Conservation (phyloP, 2,113 vertebrate genomes). For the Myanophis thanlyinensis region DNA sequence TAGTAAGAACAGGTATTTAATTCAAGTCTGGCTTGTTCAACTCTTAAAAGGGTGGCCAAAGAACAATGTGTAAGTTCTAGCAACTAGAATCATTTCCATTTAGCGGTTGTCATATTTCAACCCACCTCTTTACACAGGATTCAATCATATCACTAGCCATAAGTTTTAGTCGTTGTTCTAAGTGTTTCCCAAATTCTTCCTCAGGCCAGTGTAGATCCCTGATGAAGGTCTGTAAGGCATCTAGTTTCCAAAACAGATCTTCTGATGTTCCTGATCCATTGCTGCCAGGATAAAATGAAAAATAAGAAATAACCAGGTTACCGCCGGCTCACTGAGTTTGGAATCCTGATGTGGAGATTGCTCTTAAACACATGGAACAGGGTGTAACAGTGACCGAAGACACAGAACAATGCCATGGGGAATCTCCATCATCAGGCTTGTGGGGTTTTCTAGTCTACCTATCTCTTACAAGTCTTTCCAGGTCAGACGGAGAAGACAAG, state of each 20-base stretch:
- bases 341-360: conserved; percentile 70
- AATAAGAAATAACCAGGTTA: conserved; percentile 52
- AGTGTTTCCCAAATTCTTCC: conserved; percentile 97
- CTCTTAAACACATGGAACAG: conserved; percentile 63
- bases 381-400: conserved; percentile 71
- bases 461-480: conserved; percentile 69
- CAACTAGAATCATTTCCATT: fast-evolving
- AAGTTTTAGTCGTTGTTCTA: conserved; percentile 94
- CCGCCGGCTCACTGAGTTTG: conserved; percentile 15
- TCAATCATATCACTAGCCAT: conserved; percentile 99
- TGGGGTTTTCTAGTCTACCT: conserved; percentile 73
- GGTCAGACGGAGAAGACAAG: conserved; percentile 70
- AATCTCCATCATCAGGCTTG: conserved; percentile 76
- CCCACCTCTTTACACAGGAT: conserved; percentile 93
- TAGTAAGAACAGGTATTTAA: not conserved
- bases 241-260: conserved; percentile 99
- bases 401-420: conserved; percentile 73
- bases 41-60: not conserved
- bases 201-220: conserved; percentile 98
- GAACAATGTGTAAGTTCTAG: not conserved
- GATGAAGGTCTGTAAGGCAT: conserved; percentile 98
- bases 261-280: conserved; percentile 97
- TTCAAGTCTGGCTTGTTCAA: not conserved
- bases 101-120: fast-evolving
- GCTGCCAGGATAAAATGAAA: conserved; percentile 77